phyloP scores from a whole-genome alignment of 2,888 invertebrate species.

The Drepana falcataria region DNA sequence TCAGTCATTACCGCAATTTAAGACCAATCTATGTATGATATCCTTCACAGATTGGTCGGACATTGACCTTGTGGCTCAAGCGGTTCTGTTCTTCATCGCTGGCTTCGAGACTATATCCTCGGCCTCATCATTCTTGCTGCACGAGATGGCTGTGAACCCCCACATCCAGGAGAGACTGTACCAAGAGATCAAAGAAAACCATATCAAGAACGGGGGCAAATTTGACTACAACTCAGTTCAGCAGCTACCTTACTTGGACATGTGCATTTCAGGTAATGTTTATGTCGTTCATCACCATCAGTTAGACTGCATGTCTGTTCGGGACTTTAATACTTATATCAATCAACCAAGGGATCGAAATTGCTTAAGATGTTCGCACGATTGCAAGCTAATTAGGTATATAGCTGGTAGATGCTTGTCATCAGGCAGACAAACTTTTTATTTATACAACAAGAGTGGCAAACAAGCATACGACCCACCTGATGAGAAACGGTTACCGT shows the following conservation, averaged over 20 bases:
- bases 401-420: too few species aligned
- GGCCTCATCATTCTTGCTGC: slow-evolving; percentile 17
- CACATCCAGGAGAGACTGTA: slow-evolving; percentile 26
- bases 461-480: too few species aligned
- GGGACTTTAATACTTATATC: too few species aligned
- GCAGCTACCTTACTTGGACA: slow-evolving; percentile 33
- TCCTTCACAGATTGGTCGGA: slow-evolving; percentile 19
- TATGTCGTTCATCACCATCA: background rate
- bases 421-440: too few species aligned
- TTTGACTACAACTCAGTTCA: slow-evolving; percentile 50
- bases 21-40: background rate
- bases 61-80: slow-evolving; percentile 22
- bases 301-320: background rate
- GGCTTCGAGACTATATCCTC: slow-evolving; percentile 30
- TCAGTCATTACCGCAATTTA: too few species aligned
- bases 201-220: slow-evolving; percentile 34
- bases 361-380: too few species aligned
- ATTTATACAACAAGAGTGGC: too few species aligned
- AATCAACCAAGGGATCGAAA: too few species aligned
- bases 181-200: slow-evolving; percentile 26
- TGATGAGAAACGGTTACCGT: too few species aligned
- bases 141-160: slow-evolving; percentile 30
- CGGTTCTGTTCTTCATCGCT: slow-evolving; percentile 22
- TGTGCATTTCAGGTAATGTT: background rate
- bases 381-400: too few species aligned